phyloP scores from a whole-genome alignment of 2,113 vertebrate species.

The Mormyrus iriodes region DNA sequence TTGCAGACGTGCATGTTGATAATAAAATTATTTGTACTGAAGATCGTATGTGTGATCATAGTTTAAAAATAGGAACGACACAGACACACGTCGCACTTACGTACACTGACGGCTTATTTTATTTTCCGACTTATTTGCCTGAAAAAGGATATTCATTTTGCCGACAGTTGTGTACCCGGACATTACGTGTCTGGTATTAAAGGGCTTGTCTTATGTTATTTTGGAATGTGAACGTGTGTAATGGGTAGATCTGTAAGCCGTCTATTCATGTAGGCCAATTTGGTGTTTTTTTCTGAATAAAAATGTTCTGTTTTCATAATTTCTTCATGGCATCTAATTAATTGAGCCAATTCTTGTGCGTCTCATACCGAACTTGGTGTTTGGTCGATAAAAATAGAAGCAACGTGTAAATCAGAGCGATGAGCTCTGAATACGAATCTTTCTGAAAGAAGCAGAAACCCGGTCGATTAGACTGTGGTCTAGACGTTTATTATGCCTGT shows the following conservation, averaged over 20 bases:
- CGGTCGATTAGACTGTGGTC: not conserved
- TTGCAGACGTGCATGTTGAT: not conserved
- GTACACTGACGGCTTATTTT: not conserved
- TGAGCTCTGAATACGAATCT: not conserved
- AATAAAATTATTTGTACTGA: not conserved
- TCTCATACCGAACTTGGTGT: not conserved
- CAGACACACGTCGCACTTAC: not conserved
- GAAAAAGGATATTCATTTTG: not conserved
- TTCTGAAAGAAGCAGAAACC: not conserved
- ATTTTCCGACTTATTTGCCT: not conserved
- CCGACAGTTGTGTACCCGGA: not conserved
- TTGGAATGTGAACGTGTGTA: not conserved
- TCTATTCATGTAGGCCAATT: not conserved
- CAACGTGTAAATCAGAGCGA: not conserved
- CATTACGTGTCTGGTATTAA: not conserved
- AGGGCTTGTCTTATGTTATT: not conserved
- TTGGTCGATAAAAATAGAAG: slow-evolving; percentile 55
- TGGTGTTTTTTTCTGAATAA: not conserved
- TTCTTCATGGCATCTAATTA: not conserved
- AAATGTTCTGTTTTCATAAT: not conserved
- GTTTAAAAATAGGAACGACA: not conserved
- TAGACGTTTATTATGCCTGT: not conserved
- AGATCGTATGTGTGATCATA: not conserved
- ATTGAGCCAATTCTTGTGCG: slow-evolving; percentile 9
- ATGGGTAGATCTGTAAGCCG: too few species aligned